Conservation (phyloP, 2,113 vertebrate genomes). For the Psilopogon haemacephalus region DNA sequence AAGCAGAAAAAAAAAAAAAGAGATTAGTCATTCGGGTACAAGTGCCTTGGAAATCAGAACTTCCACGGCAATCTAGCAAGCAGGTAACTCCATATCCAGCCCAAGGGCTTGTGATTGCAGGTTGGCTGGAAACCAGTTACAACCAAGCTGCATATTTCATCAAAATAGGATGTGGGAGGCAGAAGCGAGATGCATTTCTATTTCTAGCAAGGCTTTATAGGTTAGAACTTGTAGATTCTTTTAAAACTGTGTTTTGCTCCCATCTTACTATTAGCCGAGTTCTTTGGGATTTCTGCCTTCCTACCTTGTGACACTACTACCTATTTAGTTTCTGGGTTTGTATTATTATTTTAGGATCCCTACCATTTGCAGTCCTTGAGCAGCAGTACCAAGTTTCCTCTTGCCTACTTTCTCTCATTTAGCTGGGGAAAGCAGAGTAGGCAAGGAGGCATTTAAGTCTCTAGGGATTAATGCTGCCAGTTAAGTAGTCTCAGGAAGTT, state of each 20-base stretch:
- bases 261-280: background rate
- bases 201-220: background rate
- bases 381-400: background rate
- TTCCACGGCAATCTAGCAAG: background rate
- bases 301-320: background rate
- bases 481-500: slow-evolving; percentile 6
- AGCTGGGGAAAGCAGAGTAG: background rate
- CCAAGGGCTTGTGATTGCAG: background rate
- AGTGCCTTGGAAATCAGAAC: background rate
- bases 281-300: background rate
- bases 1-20: fast-evolving
- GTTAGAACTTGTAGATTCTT: background rate
- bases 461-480: background rate
- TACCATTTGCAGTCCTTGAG: background rate
- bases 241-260: background rate
- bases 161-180: background rate
- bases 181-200: background rate
- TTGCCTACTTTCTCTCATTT: background rate
- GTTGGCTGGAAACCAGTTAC: background rate
- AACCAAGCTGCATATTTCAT: background rate
- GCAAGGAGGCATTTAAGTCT: background rate
- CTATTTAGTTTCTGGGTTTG: background rate
- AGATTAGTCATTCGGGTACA: background rate
- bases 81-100: background rate
- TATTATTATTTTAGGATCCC: background rate